These are phyloP conservation scores for Spinus pinus DNA, from an alignment of 2,797 vertebrate genomes.

Conservation along the genomic window DNA sequence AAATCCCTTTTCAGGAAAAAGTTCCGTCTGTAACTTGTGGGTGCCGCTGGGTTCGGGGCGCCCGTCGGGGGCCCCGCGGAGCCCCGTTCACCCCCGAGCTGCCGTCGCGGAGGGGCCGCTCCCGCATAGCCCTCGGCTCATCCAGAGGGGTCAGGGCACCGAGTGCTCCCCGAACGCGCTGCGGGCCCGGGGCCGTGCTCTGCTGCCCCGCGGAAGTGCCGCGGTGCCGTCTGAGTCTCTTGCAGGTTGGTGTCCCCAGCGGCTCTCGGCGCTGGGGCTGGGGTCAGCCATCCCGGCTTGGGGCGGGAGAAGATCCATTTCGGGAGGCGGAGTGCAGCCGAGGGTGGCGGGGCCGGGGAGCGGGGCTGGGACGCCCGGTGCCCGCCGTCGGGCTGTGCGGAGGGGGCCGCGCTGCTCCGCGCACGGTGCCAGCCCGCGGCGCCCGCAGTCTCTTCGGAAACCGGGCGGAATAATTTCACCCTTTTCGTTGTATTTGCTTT, in stretches of 20 bases:
- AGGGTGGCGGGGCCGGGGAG: not conserved
- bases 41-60: not conserved
- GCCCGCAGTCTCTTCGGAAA: not conserved
- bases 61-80: not conserved
- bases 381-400: not conserved
- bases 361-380: not conserved
- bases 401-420: not conserved
- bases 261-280: not conserved
- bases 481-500: not conserved
- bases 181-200: not conserved
- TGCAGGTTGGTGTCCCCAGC: not conserved
- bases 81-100: not conserved
- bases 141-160: not conserved
- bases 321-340: not conserved
- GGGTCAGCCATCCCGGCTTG: not conserved
- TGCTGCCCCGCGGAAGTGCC: not conserved
- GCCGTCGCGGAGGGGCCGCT: not conserved
- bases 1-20: not conserved
- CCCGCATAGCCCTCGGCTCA: accelerated
- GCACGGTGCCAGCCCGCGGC: not conserved
- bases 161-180: not conserved
- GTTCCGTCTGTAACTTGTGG: not conserved
- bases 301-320: not conserved
- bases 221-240: not conserved
- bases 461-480: not conserved